Evolutionary conservation across 2,113 vertebrate genomes (phyloP).

Genomic region (Limnothrissa miodon): DNA sequence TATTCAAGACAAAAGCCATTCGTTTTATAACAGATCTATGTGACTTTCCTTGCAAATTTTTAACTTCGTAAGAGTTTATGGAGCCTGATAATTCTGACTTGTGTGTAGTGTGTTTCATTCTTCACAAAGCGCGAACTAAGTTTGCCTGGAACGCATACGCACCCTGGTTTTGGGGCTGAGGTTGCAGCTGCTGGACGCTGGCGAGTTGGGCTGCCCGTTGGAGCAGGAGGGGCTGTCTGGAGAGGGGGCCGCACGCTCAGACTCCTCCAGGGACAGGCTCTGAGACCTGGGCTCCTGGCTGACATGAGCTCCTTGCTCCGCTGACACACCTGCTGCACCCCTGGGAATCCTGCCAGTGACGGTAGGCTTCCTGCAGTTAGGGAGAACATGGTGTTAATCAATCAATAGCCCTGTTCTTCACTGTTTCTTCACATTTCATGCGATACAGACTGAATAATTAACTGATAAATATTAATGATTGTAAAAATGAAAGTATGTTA

Average conservation of each 20-base stretch:
- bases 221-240: slow-evolving; percentile 71
- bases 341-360: slow-evolving; percentile 61
- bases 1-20: neutral
- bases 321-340: slow-evolving; percentile 44
- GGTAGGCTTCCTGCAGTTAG: too few relatives aligned
- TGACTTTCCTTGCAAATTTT: neutral
- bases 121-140: too few relatives aligned
- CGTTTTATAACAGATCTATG: too few relatives aligned
- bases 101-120: too few relatives aligned
- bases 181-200: slow-evolving; percentile 73
- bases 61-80: neutral
- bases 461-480: too few relatives aligned
- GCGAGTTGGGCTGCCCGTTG: slow-evolving; percentile 79
- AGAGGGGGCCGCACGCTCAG: slow-evolving; percentile 55
- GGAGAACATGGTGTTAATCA: too few relatives aligned
- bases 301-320: slow-evolving; percentile 61
- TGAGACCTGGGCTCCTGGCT: slow-evolving; percentile 52
- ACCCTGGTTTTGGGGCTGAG: slow-evolving; percentile 62
- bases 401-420: too few relatives aligned
- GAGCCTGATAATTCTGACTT: neutral
- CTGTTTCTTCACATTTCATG: too few relatives aligned
- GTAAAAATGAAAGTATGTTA: too few relatives aligned
- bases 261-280: slow-evolving; percentile 59
- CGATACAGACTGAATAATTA: too few relatives aligned
- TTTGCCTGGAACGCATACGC: neutral